phyloP scores from a whole-genome alignment of 1,140 invertebrate genomes.

The Frieseomelitta varia region DNA sequence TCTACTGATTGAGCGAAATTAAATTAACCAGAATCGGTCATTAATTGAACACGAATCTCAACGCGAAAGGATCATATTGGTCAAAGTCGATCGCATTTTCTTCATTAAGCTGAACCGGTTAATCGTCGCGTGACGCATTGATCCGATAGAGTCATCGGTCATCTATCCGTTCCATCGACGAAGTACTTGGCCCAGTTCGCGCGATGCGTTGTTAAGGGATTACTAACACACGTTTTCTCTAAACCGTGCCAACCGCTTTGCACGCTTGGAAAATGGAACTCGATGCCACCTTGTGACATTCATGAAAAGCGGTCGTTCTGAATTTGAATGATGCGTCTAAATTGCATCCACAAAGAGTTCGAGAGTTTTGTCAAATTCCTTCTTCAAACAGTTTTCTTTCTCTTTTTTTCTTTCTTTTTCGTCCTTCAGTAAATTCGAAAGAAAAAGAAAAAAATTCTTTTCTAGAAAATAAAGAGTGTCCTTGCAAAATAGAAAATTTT shows the following conservation, averaged over 20 bases:
- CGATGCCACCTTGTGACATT: conserved; percentile 44
- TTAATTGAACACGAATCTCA: too few relatives aligned
- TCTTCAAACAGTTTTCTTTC: not conserved
- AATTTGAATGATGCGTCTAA: conserved; percentile 55
- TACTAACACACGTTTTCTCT: conserved; percentile 70
- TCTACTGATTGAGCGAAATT: not conserved
- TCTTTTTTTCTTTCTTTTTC: not conserved
- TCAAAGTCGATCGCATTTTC: not conserved
- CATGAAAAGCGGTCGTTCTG: conserved; percentile 30
- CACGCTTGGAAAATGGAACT: conserved; percentile 57
- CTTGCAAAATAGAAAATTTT: too few relatives aligned
- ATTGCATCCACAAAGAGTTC: not conserved
- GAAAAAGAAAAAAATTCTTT: too few relatives aligned
- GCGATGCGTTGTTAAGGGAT: conserved; percentile 67
- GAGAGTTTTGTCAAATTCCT: too few relatives aligned
- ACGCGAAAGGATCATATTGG: not conserved
- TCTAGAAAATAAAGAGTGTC: too few relatives aligned
- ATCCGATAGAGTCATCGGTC: conserved; percentile 74
- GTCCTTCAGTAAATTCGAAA: not conserved
- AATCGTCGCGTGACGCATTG: conserved; percentile 63
- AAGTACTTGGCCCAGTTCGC: conserved; percentile 80
- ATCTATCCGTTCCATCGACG: conserved; percentile 63
- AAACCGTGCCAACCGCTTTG: conserved; percentile 69
- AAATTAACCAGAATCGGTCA: not conserved
- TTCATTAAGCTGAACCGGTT: not conserved